Evolutionary conservation across 2,797 vertebrate genomes (phyloP).

Genomic region (Podarcis lilfordi): DNA sequence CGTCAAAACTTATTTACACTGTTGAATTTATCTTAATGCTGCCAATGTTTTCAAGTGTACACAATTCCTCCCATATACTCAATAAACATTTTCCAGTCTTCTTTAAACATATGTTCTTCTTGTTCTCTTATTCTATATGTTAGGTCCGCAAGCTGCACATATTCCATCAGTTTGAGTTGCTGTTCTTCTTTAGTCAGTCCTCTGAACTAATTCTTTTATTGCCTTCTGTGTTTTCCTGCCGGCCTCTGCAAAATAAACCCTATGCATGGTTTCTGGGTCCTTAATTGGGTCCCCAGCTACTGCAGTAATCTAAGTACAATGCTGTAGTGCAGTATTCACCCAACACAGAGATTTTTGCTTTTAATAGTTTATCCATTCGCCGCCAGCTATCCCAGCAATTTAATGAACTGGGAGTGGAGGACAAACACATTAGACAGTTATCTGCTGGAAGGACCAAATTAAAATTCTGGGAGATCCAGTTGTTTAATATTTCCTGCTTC

Average conservation of each 20-base stretch:
- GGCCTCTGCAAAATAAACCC: background rate
- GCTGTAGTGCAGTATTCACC: background rate
- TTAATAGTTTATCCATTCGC: background rate
- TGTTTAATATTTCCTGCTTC: background rate
- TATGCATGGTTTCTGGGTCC: background rate
- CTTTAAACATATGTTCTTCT: too few relatives aligned
- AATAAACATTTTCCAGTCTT: too few relatives aligned
- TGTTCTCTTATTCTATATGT: too few relatives aligned
- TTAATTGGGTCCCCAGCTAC: background rate
- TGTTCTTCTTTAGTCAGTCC: background rate
- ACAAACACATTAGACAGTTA: background rate
- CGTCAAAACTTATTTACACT: too few relatives aligned
- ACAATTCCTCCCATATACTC: too few relatives aligned
- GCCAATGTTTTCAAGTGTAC: too few relatives aligned
- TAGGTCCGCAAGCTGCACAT: too few relatives aligned
- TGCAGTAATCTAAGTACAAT: background rate
- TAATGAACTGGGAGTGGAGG: background rate
- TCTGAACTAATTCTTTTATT: background rate
- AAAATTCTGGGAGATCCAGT: background rate
- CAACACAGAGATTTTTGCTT: background rate
- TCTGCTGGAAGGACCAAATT: background rate
- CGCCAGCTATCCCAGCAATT: background rate
- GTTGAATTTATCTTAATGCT: too few relatives aligned
- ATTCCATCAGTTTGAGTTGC: too few relatives aligned
- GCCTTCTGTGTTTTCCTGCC: background rate